These are phyloP conservation scores for Holothuria scabra DNA, from an alignment of 53 echinoderm and acorn worm species.

Conservation along the genomic window DNA sequence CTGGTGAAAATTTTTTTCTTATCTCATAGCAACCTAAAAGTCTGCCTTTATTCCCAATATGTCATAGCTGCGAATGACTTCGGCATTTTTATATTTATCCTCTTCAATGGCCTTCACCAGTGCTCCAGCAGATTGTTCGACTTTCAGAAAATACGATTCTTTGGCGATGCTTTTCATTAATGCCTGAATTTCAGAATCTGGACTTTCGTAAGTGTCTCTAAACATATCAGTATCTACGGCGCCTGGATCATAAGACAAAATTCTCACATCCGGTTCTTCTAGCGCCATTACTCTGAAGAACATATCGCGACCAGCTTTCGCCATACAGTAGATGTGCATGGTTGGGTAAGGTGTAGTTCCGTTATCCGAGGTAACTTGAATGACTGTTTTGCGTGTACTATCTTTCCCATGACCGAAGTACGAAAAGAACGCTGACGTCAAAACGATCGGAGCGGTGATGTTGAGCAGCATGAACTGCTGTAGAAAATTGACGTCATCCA, in stretches of 20 bases:
- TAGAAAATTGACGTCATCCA: slow-evolving; percentile 22
- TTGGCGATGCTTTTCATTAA: neutral
- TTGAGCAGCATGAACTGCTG: slow-evolving; percentile 47
- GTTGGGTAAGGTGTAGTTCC: slow-evolving; percentile 56
- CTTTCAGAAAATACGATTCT: slow-evolving; percentile 41
- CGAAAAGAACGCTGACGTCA: slow-evolving; percentile 56
- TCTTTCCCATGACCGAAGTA: slow-evolving; percentile 53
- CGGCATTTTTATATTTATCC: slow-evolving; percentile 61
- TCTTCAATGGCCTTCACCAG: slow-evolving; percentile 53
- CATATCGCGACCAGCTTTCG: slow-evolving; percentile 75
- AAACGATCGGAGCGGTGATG: slow-evolving; percentile 46
- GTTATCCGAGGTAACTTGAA: slow-evolving; percentile 49
- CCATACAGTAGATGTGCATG: slow-evolving; percentile 59
- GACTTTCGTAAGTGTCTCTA: slow-evolving; percentile 12
- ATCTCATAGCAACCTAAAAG: no score
- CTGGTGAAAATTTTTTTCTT: no score
- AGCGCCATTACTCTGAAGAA: slow-evolving; percentile 64
- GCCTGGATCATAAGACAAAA: slow-evolving; percentile 72
- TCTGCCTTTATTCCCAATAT: slow-evolving; percentile 4
- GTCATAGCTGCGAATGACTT: slow-evolving; percentile 68
- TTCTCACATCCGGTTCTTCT: slow-evolving; percentile 68
- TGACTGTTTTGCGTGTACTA: slow-evolving; percentile 49
- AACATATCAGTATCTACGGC: slow-evolving; percentile 62
- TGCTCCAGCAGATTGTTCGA: slow-evolving; percentile 56
- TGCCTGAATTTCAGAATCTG: slow-evolving; percentile 40